Evolutionary conservation across 1,140 invertebrate species (phyloP).

Genomic region (Helicoverpa zea): DNA sequence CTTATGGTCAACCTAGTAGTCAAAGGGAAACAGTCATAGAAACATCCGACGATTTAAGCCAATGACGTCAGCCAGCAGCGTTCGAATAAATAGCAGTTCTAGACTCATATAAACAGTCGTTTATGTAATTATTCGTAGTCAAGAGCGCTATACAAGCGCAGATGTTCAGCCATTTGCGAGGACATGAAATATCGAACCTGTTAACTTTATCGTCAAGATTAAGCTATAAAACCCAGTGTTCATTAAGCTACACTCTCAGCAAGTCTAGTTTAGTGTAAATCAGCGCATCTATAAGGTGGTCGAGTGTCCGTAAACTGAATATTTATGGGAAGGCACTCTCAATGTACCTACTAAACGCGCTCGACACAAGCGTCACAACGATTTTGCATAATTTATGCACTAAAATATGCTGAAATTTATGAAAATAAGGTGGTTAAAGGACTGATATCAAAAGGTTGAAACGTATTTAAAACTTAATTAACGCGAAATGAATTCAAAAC

Average conservation of each 20-base stretch:
- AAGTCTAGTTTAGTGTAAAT: conserved; percentile 59
- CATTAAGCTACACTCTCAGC: conserved; percentile 48
- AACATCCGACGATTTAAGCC: background rate
- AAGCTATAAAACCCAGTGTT: conserved; percentile 46
- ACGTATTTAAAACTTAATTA: conserved; percentile 50
- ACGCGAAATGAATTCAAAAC: conserved; percentile 49
- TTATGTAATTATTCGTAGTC: conserved; percentile 36
- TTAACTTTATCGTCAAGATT: conserved; percentile 46
- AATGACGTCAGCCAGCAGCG: conserved; percentile 3
- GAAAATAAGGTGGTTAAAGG: conserved; percentile 53
- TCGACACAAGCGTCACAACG: conserved; percentile 61
- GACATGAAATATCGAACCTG: conserved; percentile 42
- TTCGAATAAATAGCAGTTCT: conserved; percentile 25
- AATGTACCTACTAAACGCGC: conserved; percentile 56
- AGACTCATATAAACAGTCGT: conserved; percentile 33
- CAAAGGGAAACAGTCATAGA: conserved; percentile 37
- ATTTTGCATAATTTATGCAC: conserved; percentile 67
- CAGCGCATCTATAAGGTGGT: conserved; percentile 58
- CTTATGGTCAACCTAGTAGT: background rate
- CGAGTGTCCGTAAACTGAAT: conserved; percentile 65
- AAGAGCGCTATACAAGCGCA: conserved; percentile 11
- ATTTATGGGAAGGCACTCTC: conserved; percentile 58
- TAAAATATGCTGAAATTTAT: conserved; percentile 65
- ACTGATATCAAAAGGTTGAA: conserved; percentile 50
- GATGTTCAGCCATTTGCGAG: conserved; percentile 30